phyloP scores from a whole-genome alignment of 2,113 vertebrate species.

The Pygoscelis adeliae region DNA sequence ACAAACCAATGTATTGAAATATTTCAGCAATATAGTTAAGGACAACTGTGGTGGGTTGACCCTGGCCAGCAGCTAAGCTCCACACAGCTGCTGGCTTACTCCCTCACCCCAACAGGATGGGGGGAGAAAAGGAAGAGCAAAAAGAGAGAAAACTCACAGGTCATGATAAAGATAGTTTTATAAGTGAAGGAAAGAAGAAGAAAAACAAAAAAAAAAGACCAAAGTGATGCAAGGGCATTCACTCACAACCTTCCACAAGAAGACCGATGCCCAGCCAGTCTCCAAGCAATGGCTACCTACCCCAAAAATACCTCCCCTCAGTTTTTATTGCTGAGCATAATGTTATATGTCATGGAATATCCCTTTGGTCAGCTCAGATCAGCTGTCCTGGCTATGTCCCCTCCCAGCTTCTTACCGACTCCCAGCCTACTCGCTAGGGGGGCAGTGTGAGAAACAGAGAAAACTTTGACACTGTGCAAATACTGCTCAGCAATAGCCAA shows the following conservation, averaged over 20 bases:
- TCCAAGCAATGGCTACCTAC: neutral
- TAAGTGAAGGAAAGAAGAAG: neutral
- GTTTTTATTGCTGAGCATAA: neutral
- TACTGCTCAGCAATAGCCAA: neutral
- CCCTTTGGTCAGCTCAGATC: neutral
- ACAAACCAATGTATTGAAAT: neutral
- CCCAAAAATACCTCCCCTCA: neutral
- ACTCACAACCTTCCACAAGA: neutral
- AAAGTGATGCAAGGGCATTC: neutral
- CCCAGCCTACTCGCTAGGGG: accelerated
- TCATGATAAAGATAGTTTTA: neutral
- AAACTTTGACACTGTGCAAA: neutral
- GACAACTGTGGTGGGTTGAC: neutral
- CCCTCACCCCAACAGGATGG: neutral
- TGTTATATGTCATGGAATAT: neutral
- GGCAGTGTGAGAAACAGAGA: accelerated
- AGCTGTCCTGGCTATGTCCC: neutral
- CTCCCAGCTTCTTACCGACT: neutral
- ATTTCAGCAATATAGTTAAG: neutral
- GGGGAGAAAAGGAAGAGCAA: neutral
- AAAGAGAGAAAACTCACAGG: neutral
- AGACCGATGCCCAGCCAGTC: accelerated
- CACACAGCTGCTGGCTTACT: neutral
- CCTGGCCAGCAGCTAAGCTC: neutral
- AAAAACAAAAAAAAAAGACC: neutral